Conservation (phyloP, 2,797 vertebrate genomes). For the Malurus splendens region DNA sequence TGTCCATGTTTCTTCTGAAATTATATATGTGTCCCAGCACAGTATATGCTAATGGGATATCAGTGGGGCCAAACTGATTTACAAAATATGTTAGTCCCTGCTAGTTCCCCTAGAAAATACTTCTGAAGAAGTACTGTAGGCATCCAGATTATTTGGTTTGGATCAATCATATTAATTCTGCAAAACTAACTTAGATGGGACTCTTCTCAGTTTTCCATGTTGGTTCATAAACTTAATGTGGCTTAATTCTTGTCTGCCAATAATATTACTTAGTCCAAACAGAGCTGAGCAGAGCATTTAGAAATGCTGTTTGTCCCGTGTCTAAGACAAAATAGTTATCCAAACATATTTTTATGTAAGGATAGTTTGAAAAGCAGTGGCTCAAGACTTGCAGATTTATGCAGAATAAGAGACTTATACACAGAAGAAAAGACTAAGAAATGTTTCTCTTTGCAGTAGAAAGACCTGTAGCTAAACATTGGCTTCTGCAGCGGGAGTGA, state of each 20-base stretch:
- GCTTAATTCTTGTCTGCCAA: not conserved
- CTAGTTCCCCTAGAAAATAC: not conserved
- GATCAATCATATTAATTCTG: not conserved
- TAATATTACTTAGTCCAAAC: not conserved
- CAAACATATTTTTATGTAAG: not conserved
- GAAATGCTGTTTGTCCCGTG: not conserved
- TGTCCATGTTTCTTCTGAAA: not conserved
- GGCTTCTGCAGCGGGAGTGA: not conserved
- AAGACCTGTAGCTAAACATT: not conserved
- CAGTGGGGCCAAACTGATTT: not conserved
- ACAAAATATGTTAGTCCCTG: fast-evolving
- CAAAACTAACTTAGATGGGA: not conserved
- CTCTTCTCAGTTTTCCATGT: not conserved
- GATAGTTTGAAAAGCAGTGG: not conserved
- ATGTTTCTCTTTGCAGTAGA: not conserved
- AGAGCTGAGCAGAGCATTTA: not conserved
- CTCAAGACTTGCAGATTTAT: not conserved
- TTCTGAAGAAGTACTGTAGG: not conserved
- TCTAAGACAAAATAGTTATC: not conserved
- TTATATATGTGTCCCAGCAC: not conserved
- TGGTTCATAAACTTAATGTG: not conserved
- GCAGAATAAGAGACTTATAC: not conserved
- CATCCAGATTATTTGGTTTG: not conserved
- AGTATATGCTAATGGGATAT: not conserved
- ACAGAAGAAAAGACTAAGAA: not conserved